These are phyloP conservation scores for Hippoglossus hippoglossus DNA, from an alignment of 2,797 vertebrate genomes.

Conservation along the genomic window DNA sequence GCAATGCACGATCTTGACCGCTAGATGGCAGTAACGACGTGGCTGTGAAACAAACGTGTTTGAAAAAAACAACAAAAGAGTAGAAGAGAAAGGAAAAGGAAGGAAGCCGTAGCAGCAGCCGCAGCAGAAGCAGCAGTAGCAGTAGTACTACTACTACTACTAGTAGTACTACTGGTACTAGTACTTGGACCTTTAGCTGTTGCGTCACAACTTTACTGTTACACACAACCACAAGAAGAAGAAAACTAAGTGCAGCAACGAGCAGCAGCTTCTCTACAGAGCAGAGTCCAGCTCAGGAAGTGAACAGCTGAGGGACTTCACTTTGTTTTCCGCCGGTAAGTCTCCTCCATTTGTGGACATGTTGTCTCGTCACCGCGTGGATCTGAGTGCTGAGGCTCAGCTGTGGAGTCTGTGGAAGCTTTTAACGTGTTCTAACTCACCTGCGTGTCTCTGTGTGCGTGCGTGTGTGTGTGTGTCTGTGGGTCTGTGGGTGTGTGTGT, in stretches of 20 bases:
- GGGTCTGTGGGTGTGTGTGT: too few relatives aligned
- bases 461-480: too few relatives aligned
- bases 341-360: neutral
- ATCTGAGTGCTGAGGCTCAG: too few relatives aligned
- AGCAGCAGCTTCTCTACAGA: neutral
- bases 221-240: neutral
- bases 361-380: neutral
- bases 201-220: slow-evolving; percentile 10
- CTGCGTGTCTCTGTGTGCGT: too few relatives aligned
- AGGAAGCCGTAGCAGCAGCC: slow-evolving; percentile 20
- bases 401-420: too few relatives aligned
- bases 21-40: slow-evolving; percentile 37
- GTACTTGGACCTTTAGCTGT: slow-evolving; percentile 36
- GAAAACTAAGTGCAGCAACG: neutral
- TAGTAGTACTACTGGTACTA: too few relatives aligned
- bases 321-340: slow-evolving; percentile 48
- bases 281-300: slow-evolving; percentile 27
- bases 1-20: neutral
- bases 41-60: neutral
- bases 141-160: neutral
- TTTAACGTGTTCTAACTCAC: too few relatives aligned
- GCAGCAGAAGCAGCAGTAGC: neutral
- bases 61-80: neutral
- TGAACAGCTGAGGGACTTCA: slow-evolving; percentile 15
- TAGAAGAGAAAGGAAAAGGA: slow-evolving; percentile 6